Evolutionary conservation across 2,797 vertebrate species (phyloP), one percentile per base, ranked within the genome.

Genomic region (Podarcis siculus): DNA sequence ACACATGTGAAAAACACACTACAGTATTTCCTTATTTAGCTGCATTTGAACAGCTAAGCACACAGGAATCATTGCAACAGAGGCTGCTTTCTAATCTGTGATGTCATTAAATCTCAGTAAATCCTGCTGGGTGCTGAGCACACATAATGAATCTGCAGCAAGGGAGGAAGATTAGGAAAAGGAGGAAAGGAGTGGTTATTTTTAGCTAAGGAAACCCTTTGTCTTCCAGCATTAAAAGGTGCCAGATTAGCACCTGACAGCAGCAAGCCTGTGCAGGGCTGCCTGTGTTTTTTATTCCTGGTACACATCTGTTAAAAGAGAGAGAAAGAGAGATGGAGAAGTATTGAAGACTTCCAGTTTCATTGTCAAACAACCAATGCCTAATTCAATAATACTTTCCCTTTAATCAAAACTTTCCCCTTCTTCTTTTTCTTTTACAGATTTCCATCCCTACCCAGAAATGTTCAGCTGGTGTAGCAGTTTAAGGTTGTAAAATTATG

Each of bases 191-290:
- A 94, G 91, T 92, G 91, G 94, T 95, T 96, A 95, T 95, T 94
- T 95, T 95, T 95, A 95, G 94, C 93, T 93, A 94, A 95, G 92
- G 94, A 94, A 95, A 93, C 92, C 91, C 93, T 96, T 95, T 95
- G 93, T 95, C 93, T 95, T 90, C 86, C 67, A 89, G 93, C 83
- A 81, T 87, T 91, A 92, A 91, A 94, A 93, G 93, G 89, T 90
- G 92, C 92, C 69, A 85, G 81, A 85, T 89, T 93, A 89, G 89
- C 79, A 94, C 85, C 85, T 94, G 84, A 94, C 94, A 95, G 93
- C 85, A 90, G 89, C 89, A 92, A 90, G 89, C 37, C 90, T 95
- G 90, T 94, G 90, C 77, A 66, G 30, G 23, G 88, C 78, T 32
- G 69, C 10, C 23, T 93, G 90, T 81, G 61, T 84, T 90, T 94